Conservation (phyloP, 1,140 invertebrate species). For the Bombus consobrinus region DNA sequence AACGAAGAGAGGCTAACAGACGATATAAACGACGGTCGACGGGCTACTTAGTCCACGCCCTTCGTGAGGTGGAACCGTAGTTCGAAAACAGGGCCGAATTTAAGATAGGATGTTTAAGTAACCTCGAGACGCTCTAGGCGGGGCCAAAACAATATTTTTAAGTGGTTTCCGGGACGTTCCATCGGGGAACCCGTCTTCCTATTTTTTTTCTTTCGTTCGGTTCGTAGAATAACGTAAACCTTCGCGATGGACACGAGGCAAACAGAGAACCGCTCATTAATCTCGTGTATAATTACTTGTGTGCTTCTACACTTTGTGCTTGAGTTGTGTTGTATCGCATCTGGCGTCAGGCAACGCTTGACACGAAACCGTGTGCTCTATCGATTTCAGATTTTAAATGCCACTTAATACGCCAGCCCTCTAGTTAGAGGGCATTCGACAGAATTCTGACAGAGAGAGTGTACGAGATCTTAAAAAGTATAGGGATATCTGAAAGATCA, state of each 20-base stretch:
- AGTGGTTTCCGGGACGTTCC: slow-evolving; percentile 46
- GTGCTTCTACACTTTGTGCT: not conserved
- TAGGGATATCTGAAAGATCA: too few species aligned
- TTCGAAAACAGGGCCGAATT: slow-evolving; percentile 39
- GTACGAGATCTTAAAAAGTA: too few species aligned
- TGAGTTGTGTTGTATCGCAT: not conserved
- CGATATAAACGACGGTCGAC: slow-evolving; percentile 38
- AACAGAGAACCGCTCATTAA: slow-evolving; percentile 53
- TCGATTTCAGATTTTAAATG: not conserved
- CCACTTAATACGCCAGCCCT: too few species aligned
- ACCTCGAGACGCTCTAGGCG: slow-evolving; percentile 54
- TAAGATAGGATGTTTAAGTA: slow-evolving; percentile 46
- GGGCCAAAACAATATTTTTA: slow-evolving; percentile 65
- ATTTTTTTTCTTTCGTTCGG: not conserved
- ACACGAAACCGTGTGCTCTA: not conserved
- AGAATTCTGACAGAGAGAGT: too few species aligned
- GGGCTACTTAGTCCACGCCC: slow-evolving; percentile 62
- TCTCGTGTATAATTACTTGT: slow-evolving; percentile 52
- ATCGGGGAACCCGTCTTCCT: not conserved
- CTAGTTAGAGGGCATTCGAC: too few species aligned
- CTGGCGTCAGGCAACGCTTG: not conserved
- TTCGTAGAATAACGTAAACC: slow-evolving; percentile 25
- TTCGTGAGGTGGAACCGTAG: slow-evolving; percentile 22
- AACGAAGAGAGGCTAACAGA: not conserved
- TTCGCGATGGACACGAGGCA: slow-evolving; percentile 21